These are phyloP conservation scores for Sminthopsis crassicaudata DNA, from an alignment of 2,113 vertebrate species.

Conservation along the genomic window DNA sequence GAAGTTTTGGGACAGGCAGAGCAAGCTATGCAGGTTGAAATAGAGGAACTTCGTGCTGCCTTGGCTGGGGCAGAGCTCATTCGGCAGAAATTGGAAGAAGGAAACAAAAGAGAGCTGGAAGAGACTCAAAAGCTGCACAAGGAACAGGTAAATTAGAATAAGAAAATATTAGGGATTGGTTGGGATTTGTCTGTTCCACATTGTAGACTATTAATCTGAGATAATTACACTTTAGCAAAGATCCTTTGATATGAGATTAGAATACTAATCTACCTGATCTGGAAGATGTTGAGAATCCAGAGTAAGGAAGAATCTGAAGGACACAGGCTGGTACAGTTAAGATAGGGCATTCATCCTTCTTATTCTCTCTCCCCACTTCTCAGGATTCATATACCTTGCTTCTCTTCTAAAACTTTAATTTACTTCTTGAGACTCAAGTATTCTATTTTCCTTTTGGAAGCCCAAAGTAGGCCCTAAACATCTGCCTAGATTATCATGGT, in stretches of 20 bases:
- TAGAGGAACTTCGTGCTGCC: constrained; percentile 63
- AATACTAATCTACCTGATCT: not conserved
- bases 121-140: constrained; percentile 66
- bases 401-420: not conserved
- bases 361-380: not conserved
- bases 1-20: constrained; percentile 65
- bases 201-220: not conserved
- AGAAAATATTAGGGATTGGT: not conserved
- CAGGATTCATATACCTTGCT: not conserved
- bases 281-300: not conserved
- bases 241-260: not conserved
- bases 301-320: not conserved
- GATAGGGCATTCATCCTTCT: not conserved
- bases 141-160: constrained; percentile 70
- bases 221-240: not conserved
- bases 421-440: not conserved
- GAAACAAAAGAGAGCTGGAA: constrained; percentile 64
- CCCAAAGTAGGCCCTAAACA: not conserved
- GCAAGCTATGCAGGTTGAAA: constrained; percentile 59
- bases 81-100: constrained; percentile 72
- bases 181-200: not conserved
- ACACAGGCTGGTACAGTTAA: not conserved
- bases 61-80: constrained; percentile 63
- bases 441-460: not conserved
- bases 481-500: not conserved